These are phyloP conservation scores for Athalia rosae DNA, from an alignment of 2,888 invertebrate species.

Conservation along the genomic window DNA sequence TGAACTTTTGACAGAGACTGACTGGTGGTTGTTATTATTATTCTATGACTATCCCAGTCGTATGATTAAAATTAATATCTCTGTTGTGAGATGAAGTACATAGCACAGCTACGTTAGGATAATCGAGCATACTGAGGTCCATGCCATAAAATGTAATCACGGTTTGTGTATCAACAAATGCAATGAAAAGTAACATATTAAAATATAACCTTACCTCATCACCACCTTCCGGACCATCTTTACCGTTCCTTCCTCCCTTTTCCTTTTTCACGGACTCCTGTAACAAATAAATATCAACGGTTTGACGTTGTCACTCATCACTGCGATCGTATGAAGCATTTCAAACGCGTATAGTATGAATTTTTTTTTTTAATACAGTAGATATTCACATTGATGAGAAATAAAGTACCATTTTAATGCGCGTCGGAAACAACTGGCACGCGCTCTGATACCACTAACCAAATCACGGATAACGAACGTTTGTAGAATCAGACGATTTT, in stretches of 20 bases:
- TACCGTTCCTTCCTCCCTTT: slow-evolving; percentile 72
- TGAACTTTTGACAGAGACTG: neutral
- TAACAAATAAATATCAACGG: slow-evolving; percentile 56
- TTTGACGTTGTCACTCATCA: too few relatives aligned
- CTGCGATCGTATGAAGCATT: slow-evolving; percentile 2
- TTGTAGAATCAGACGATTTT: slow-evolving; percentile 36
- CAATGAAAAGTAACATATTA: slow-evolving; percentile 49
- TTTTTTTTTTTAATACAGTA: neutral
- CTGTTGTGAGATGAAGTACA: neutral
- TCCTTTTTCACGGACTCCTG: slow-evolving; percentile 71
- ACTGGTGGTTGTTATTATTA: neutral
- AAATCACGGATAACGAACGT: neutral
- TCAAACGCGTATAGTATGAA: slow-evolving; percentile 4
- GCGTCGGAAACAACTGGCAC: slow-evolving; percentile 11
- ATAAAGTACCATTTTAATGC: slow-evolving; percentile 32
- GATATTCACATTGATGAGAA: neutral
- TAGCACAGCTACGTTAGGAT: too few relatives aligned
- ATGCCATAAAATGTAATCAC: too few relatives aligned
- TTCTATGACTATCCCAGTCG: neutral
- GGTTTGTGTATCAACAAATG: neutral
- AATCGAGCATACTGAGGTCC: too few relatives aligned
- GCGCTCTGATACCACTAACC: slow-evolving; percentile 15
- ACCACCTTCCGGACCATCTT: slow-evolving; percentile 66
- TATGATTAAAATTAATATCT: too few relatives aligned
- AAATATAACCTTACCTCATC: slow-evolving; percentile 72